Evolutionary conservation across 2,888 invertebrate species (phyloP), one percentile per base, ranked within the genome.

Genomic region (Tolmerus cingulatus): DNA sequence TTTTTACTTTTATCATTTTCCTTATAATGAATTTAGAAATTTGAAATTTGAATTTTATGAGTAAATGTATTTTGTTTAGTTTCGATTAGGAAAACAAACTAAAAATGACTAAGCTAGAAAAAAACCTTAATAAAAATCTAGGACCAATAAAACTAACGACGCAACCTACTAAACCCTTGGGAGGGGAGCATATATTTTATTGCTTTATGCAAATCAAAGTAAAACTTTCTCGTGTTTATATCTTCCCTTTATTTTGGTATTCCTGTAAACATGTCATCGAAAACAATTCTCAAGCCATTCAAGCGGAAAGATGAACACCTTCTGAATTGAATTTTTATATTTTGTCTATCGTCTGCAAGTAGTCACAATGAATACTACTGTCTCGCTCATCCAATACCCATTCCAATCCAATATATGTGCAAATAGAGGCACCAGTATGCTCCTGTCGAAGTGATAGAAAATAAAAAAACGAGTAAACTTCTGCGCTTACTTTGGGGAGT

Each of bases 211-310:
- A 86, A 86, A 86, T 86, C 79, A 78, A 30, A 86, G 55, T n/a
- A 86, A 77, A 86, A 86, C 86, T 76, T 77, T 66, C 16, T 27
- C 16, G 78, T 66, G 19, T 85, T 85, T 66, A 66, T 66, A 23
- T 12, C 66, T 23, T 66, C 66, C 66, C 27, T 85, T 74, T 78
- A 16, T 86, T 57, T 86, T 78, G 40, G 40, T 86, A 78, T 86
- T 79, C 79, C 57, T 66, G 86, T 86, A 78, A 86, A 88, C 88
- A 88, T 88, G 88, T 88, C 89, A 89, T 88, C 89, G 89, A 89
- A 90, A 90, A 90, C 90, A 92, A 91, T 92, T 92, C 91, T 90
- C 92, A 91, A 91, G 90, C 91, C 91, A 91, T 92, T 90, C 91
- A 91, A 91, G 91, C 91, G 90, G 90, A 91, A 90, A 90, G 77